Conservation (phyloP, 2,888 invertebrate genomes). For the Cecidostiba fungosa region DNA sequence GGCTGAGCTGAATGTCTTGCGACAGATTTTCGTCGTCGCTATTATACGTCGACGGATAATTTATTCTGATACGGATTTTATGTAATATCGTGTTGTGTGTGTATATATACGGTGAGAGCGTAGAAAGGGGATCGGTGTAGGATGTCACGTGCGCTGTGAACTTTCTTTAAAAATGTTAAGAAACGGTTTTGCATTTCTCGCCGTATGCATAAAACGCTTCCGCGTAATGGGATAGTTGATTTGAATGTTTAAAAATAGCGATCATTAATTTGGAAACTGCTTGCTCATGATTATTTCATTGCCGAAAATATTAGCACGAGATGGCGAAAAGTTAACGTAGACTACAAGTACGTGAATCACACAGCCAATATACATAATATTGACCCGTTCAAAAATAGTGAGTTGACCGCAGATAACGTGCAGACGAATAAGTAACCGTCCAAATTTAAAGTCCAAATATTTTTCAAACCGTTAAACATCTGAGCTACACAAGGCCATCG, state of each 20-base stretch:
- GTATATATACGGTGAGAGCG: too few relatives aligned
- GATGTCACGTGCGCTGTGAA: not conserved
- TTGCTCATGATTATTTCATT: not conserved
- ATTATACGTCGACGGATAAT: not conserved
- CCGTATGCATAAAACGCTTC: too few relatives aligned
- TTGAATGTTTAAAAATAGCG: not conserved
- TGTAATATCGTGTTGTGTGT: not conserved
- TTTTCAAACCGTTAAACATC: not conserved
- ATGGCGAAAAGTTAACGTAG: not conserved
- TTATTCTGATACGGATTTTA: not conserved
- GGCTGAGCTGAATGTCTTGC: not conserved
- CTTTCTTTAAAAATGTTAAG: not conserved
- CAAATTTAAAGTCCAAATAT: conserved; percentile 10
- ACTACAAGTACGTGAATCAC: not conserved
- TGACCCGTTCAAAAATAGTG: not conserved
- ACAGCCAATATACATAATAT: too few relatives aligned
- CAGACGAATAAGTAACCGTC: conserved; percentile 1
- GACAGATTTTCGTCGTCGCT: not conserved
- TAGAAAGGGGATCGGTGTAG: not conserved
- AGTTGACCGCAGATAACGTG: conserved; percentile 23
- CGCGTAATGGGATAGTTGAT: not conserved
- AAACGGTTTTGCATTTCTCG: not conserved
- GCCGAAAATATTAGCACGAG: not conserved
- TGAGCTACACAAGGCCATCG: not conserved
- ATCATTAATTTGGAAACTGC: not conserved